Conservation (phyloP, 2,888 invertebrate species). For the Pristionchus arcanus region DNA sequence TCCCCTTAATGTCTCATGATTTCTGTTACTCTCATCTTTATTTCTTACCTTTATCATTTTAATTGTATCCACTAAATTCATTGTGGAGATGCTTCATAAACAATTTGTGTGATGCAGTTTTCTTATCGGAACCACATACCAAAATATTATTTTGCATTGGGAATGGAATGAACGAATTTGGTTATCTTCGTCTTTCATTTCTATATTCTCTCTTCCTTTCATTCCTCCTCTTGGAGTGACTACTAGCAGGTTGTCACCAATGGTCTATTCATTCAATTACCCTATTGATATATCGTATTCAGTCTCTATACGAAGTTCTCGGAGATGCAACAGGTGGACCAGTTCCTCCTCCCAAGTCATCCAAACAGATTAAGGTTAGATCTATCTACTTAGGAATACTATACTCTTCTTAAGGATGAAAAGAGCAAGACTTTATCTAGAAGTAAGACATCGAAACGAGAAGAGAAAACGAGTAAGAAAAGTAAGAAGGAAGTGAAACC, state of each 20-base stretch:
- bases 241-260: background rate
- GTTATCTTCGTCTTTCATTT: background rate
- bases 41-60: too few relatives aligned
- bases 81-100: too few relatives aligned
- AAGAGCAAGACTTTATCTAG: background rate
- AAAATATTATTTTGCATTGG: too few relatives aligned
- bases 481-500: background rate
- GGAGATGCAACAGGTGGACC: background rate
- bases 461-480: background rate
- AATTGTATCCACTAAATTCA: too few relatives aligned
- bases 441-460: background rate
- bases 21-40: too few relatives aligned
- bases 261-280: background rate
- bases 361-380: background rate
- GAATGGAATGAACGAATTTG: too few relatives aligned
- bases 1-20: background rate
- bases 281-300: background rate
- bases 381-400: background rate
- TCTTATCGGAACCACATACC: too few relatives aligned
- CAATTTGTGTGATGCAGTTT: too few relatives aligned
- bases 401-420: background rate
- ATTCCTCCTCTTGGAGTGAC: background rate
- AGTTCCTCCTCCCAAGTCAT: background rate
- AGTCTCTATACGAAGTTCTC: slow-evolving; percentile 22
- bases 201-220: background rate